Evolutionary conservation across 2,113 vertebrate genomes (phyloP).

Genomic region (Pavo muticus): DNA sequence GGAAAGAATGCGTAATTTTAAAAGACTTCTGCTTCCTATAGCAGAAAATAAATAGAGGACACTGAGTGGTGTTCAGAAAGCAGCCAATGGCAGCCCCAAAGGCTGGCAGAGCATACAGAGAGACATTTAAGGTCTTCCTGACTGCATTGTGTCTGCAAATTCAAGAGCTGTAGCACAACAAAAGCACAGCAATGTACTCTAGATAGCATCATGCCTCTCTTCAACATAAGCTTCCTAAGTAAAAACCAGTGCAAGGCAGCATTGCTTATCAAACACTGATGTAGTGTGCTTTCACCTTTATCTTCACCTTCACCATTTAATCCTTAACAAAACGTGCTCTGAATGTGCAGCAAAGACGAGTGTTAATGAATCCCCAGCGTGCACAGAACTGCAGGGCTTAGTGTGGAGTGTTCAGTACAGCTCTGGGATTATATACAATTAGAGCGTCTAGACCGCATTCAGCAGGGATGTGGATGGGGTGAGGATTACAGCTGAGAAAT

Average conservation of each 20-base stretch:
- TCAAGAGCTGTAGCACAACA: not conserved
- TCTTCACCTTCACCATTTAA: slow-evolving; percentile 11
- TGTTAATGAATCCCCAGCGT: rapidly evolving
- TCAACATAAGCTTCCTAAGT: rapidly evolving
- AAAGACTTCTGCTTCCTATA: not conserved
- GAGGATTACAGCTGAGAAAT: slow-evolving; percentile 34
- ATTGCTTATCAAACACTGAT: not conserved
- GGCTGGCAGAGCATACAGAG: not conserved
- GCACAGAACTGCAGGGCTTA: not conserved
- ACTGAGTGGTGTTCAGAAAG: not conserved
- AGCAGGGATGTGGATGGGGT: not conserved
- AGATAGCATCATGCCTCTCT: rapidly evolving
- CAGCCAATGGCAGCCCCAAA: not conserved
- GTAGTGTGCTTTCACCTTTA: not conserved
- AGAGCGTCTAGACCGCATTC: slow-evolving; percentile 36
- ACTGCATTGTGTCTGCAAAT: not conserved
- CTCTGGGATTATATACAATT: slow-evolving; percentile 31
- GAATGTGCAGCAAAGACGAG: not conserved
- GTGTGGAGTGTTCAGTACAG: not conserved
- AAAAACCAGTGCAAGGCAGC: rapidly evolving
- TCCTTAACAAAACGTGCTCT: not conserved
- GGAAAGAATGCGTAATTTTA: not conserved
- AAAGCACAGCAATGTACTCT: not conserved
- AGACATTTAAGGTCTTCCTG: not conserved
- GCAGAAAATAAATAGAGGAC: not conserved